Evolutionary conservation across 1,140 invertebrate genomes (phyloP), one percentile per base, ranked within the genome.

Genomic region (Zaprionus kolodkinae): DNA sequence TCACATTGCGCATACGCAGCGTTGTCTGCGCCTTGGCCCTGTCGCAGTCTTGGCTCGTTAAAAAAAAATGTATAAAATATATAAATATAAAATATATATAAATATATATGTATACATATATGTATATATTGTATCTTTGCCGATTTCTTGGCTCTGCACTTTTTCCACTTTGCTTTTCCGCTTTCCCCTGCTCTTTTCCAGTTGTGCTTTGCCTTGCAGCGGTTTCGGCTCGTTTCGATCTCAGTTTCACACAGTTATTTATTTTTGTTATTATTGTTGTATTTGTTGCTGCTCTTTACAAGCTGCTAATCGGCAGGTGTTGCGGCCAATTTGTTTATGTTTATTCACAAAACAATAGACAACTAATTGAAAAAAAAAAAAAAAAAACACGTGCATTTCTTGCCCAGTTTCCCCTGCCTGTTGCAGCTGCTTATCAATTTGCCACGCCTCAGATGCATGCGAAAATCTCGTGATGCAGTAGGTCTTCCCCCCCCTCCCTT

Each of bases 301-400:
- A 21, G 64, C 9, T 73, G 71, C 56, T 73, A 72, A 72, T 66
- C 50, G 55, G 43, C 69, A 72, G 69, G 54, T 72, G 69, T 52
- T 5, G 33, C 40, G n/a, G n/a, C 15, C 36, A 52, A 63, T 45
- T 71, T 65, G 61, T 43, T 60, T 43, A 60, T 67, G 17, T 45
- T 17, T 61, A 21, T 55, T 45, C 45, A 3, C 7, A 35, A 55
- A 35, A 73, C 65, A 73, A 67, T 73, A 38, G 38, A 48, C 30
- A 73, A 73, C 38, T 62, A 40, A 73, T 55, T 61, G 17, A 56
- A 38, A 43, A 36, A 45, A 12, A 48, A 12, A 48, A 15, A 54
- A 10, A 17, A 12, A 40, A 45, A 40, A 66, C 65, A 81, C 79
- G 69, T 81, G 79, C 79, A n/a, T 9, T 17, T n/a, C 9, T n/a